Base-by-base conservation (phyloP, 2,797 vertebrate genomes). In the Halcyon badia region DNA sequence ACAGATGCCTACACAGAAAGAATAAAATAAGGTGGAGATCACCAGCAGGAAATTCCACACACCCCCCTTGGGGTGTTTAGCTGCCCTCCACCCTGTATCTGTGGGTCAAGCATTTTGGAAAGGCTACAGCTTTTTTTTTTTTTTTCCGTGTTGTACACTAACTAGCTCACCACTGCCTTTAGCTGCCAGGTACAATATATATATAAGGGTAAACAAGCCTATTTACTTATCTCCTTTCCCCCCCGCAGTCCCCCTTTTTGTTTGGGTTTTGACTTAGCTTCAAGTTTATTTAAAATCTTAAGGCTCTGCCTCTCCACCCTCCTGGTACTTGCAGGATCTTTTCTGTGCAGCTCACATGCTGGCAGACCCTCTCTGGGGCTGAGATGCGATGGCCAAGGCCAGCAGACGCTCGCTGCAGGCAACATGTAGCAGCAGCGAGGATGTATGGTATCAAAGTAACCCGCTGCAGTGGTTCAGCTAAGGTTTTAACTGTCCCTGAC, bases 261-360 rank as follows among this genome's bases (percentile, higher is more conserved):
- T 96, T 89, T 92, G 89, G 71, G 76, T 54, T 97, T 94, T 89
- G 75, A 90, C 88, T 96, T 90, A 96, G 56, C 1, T 0, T 75
- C 30, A 49, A 58, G 77, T 95, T 95, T 97, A 95, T 90, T 90
- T 89, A 93, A 95, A 95, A 83, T 73, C 87, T 96, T 90, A 77
- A 46, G 37, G 26, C 37, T 78, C 54, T 44, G 33, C 42, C 41
- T 69, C 25, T 57, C 68, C 5, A 6, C 35, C 35, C 30, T 82
- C 51, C 11, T 0, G 0, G 61, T 17, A 66, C 69, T 69, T 21
- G n/a, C 51, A 48, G 70, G 46, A 78, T 73, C 5, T 39, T 73
- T 73, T 49, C 73, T 0, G 0, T 41, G 51, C 46, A 17, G 44
- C 35, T 41, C 49, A 15, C 0, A 1, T 1, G 2, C 61, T 8